phyloP scores from a whole-genome alignment of 2,888 invertebrate species.

The Mythimna albipuncta region DNA sequence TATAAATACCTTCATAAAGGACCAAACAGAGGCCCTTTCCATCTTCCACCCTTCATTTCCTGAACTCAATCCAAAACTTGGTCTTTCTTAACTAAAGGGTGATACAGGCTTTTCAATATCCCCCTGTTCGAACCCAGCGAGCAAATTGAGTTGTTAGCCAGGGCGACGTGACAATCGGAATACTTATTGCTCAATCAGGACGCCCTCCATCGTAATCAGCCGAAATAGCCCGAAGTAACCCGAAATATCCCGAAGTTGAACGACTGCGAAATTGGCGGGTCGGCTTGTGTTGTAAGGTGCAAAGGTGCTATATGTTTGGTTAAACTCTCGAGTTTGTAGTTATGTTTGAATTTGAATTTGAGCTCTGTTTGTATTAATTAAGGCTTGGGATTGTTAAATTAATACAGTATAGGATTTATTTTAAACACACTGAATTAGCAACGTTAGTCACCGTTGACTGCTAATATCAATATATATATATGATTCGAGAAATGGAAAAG shows the following conservation, averaged over 20 bases:
- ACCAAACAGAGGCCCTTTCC: conserved; percentile 32
- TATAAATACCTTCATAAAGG: conserved; percentile 26
- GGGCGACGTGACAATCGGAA: conserved; percentile 62
- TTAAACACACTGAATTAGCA: conserved; percentile 6
- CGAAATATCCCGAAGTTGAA: conserved; percentile 15
- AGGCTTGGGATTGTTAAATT: conserved; percentile 8
- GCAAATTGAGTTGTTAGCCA: conserved; percentile 69
- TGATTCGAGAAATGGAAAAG: too few species aligned
- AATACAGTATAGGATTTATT: conserved; percentile 3
- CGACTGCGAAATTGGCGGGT: conserved; percentile 22
- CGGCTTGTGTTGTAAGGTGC: conserved; percentile 1
- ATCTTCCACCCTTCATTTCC: conserved; percentile 57
- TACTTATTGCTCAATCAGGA: conserved; percentile 66
- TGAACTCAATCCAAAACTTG: conserved; percentile 48
- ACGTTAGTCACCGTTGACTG: not conserved
- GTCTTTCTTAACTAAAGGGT: conserved; percentile 52
- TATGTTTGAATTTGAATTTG: conserved; percentile 6
- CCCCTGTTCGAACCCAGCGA: conserved; percentile 57
- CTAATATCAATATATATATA: too few species aligned
- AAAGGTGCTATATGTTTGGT: conserved; percentile 17
- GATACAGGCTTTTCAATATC: conserved; percentile 67
- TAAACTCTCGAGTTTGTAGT: not conserved
- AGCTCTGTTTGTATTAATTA: conserved; percentile 17
- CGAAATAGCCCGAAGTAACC: conserved; percentile 31
- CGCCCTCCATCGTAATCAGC: conserved; percentile 53